Base-by-base conservation (phyloP, 2,113 vertebrate species). In the Cavia aperea region DNA sequence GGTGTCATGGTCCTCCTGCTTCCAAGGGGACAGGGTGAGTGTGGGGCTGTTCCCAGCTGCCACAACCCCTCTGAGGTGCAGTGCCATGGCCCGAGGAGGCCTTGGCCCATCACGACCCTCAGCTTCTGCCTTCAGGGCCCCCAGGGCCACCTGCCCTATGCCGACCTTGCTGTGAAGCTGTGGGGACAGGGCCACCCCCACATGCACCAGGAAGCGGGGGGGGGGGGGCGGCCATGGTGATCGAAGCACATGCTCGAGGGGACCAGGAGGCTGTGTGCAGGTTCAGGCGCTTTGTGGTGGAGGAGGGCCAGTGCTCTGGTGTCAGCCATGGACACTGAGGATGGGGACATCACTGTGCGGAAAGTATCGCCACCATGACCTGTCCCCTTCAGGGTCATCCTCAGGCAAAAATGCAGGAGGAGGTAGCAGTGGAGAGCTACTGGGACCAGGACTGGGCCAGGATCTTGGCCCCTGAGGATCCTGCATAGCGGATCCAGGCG, bases 1-100 rank as follows among this genome's bases (percentile, higher is more conserved):
- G 75, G 98, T 96, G 94, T 99, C 98, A 33, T 97, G 98, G 96
- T 99, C 98, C 95, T 95, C 98, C 98, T 98, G 96, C 81, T 96
- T 95, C 14, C 94, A 94, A 91, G 86, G 97, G 94, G 70, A 95
- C 2, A 43, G 9, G 36, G 8, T 95, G 56, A 93, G 60, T 13
- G n/a, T 4, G 14, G 36, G n/a, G 12, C 43, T 86, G 82, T 15
- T 16, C 16, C 29, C 21, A 75, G 13, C 0, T 4, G 33, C 77
- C 33, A 3, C 14, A 21, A 9, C 49, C 11, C 56, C 72, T 36
- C 65, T n/a, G 46, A 68, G 4, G n/a, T 75, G 33, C 31, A 18
- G 5, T 15, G 24, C 62, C 4, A 0, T 3, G 31, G 11, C 60
- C 24, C 1, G 31, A 36, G 16, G 43, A 73, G 63, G 62, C 63